Conservation (phyloP, 1,140 invertebrate species). For the Halesus radiatus region DNA sequence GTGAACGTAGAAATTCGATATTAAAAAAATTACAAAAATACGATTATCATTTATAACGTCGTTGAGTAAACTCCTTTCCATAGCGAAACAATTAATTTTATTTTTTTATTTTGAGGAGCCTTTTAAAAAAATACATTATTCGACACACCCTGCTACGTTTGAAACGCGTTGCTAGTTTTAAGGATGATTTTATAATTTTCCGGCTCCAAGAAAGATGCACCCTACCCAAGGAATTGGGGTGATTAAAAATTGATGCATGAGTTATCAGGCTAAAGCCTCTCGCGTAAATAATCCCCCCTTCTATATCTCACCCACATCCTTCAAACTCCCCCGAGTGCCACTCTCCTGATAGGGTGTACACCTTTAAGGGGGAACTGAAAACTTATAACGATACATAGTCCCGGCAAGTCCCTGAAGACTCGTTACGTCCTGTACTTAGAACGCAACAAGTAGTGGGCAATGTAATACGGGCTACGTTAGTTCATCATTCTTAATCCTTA, state of each 20-base stretch:
- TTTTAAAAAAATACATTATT: no score
- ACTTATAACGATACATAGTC: constrained; percentile 21
- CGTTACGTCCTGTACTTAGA: constrained; percentile 5
- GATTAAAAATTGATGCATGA: background rate
- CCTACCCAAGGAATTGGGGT: background rate
- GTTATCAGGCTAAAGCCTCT: background rate
- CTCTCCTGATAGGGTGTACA: no score
- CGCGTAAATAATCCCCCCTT: constrained; percentile 12
- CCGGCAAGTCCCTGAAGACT: background rate
- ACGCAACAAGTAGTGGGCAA: constrained; percentile 11
- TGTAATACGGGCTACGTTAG: background rate
- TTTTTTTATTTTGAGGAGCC: no score
- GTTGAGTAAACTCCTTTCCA: no score
- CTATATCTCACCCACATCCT: background rate
- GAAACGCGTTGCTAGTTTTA: no score
- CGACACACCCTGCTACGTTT: no score
- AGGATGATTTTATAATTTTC: no score
- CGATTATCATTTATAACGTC: no score
- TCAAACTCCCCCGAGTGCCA: background rate
- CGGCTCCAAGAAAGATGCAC: no score
- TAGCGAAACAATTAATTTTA: no score
- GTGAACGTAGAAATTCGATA: no score
- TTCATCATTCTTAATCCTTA: background rate
- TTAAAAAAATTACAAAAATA: no score
- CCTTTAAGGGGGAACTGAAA: background rate